Evolutionary conservation across 2,797 vertebrate species (phyloP).

Genomic region (Darevskia nairensis): DNA sequence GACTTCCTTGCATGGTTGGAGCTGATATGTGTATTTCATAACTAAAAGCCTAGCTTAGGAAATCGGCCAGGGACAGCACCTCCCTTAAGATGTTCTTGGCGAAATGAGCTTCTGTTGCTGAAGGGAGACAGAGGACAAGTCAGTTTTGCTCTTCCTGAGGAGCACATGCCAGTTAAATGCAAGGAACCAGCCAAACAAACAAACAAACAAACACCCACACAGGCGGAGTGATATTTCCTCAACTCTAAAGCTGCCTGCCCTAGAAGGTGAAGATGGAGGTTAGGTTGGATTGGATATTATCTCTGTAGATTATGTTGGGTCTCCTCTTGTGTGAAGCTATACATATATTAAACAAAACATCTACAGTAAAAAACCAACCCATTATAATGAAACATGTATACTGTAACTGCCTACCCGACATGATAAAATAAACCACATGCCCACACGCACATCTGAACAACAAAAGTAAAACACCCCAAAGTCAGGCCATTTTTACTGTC

Average conservation of each 20-base stretch:
- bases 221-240: neutral
- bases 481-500: too few relatives aligned
- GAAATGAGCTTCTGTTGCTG: neutral
- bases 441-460: too few relatives aligned
- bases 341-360: too few relatives aligned
- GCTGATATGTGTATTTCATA: neutral
- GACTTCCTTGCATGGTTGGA: neutral
- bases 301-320: too few relatives aligned
- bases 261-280: slow-evolving; percentile 24
- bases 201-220: too few relatives aligned
- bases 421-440: too few relatives aligned
- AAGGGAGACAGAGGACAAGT: neutral
- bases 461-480: too few relatives aligned
- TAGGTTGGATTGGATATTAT: too few relatives aligned
- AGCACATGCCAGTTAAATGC: neutral
- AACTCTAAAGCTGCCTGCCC: neutral
- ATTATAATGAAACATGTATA: too few relatives aligned
- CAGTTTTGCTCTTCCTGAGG: neutral
- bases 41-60: neutral
- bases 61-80: neutral
- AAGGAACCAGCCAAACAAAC: neutral
- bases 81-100: neutral
- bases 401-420: too few relatives aligned
- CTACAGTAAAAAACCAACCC: too few relatives aligned
- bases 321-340: too few relatives aligned